Evolutionary conservation across 2,797 vertebrate genomes (phyloP).

Genomic region (Poecilia gillii): DNA sequence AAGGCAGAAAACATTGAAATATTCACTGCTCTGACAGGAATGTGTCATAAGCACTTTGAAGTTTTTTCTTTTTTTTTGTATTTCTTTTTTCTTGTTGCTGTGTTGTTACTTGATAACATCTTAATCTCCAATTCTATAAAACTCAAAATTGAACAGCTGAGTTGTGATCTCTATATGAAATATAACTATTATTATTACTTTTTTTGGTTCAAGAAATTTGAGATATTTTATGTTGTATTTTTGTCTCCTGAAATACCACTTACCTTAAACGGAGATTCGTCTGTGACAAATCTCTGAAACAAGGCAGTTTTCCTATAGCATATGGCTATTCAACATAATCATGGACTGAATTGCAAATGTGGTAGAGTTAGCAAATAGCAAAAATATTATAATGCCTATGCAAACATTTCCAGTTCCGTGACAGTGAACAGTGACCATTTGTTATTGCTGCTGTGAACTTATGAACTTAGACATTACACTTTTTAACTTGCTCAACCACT

Average conservation of each 20-base stretch:
- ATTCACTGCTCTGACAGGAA: conserved; percentile 41
- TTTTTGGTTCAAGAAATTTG: background rate
- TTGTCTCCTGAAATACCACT: background rate
- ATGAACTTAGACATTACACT: background rate
- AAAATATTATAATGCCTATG: background rate
- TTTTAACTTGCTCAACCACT: background rate
- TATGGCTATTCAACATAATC: background rate
- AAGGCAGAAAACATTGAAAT: conserved; percentile 44
- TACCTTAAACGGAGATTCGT: background rate
- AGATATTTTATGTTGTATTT: background rate
- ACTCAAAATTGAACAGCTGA: too few species aligned
- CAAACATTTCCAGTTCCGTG: too few species aligned
- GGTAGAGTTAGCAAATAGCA: background rate
- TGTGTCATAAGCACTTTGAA: conserved; percentile 33
- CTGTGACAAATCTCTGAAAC: background rate
- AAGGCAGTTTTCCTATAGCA: background rate
- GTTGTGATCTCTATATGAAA: background rate
- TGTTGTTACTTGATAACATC: background rate
- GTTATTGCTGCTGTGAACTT: background rate
- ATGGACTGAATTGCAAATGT: background rate
- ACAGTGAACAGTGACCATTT: background rate
- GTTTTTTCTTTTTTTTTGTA: conserved; percentile 3
- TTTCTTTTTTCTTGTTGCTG: conserved; percentile 14
- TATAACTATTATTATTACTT: background rate
- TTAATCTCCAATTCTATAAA: background rate